phyloP scores from a whole-genome alignment of 2,113 vertebrate species.

The Columbina picui region DNA sequence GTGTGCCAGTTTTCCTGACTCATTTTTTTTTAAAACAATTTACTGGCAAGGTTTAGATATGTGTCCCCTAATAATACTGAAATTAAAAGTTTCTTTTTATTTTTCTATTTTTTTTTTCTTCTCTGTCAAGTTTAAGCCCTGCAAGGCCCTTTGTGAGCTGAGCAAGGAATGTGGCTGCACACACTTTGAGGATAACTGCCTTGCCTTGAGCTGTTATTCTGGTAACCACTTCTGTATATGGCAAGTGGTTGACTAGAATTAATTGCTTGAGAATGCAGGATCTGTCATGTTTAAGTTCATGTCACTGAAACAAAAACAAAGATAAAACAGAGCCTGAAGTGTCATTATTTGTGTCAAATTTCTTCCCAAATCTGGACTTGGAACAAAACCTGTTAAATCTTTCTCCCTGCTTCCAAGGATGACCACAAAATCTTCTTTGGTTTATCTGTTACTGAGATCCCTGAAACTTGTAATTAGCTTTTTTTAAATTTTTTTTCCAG shows the following conservation, averaged over 20 bases:
- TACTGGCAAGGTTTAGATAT: not conserved
- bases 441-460: not conserved
- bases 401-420: not conserved
- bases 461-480: not conserved
- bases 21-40: not conserved
- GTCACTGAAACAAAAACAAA: not conserved
- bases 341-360: not conserved
- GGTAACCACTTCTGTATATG: not conserved
- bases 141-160: not conserved
- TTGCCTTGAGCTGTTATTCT: not conserved
- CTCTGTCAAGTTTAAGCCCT: not conserved
- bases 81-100: not conserved
- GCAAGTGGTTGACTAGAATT: not conserved
- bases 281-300: not conserved
- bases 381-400: not conserved
- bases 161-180: not conserved
- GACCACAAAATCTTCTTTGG: not conserved
- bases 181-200: not conserved
- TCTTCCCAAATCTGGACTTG: not conserved
- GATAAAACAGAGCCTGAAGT: not conserved
- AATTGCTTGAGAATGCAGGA: not conserved
- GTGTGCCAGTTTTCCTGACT: not conserved
- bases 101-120: too few species aligned
- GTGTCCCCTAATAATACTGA: not conserved
- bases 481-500: not conserved